These are phyloP conservation scores for Dendrolimus houi DNA, from an alignment of 2,888 invertebrate genomes.

Conservation along the genomic window DNA sequence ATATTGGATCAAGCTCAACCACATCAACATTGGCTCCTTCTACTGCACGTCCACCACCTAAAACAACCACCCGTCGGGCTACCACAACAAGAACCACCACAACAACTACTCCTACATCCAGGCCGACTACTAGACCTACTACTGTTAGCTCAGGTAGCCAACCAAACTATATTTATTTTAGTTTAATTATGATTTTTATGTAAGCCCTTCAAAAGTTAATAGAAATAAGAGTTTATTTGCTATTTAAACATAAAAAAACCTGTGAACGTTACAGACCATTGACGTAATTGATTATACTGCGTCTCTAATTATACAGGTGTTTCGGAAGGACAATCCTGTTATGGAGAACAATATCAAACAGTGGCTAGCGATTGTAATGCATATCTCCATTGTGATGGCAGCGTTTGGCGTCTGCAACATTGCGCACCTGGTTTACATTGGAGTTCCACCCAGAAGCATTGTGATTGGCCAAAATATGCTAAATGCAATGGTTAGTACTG, in stretches of 20 bases:
- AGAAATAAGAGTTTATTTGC: too few relatives aligned
- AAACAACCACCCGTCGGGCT: constrained; percentile 27
- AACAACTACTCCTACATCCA: constrained; percentile 10
- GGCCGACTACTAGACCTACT: constrained; percentile 29
- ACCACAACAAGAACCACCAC: constrained; percentile 33
- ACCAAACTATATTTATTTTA: background rate
- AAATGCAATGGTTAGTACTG: constrained; percentile 73
- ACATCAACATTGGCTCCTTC: constrained; percentile 57
- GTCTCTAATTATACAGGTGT: constrained; percentile 12
- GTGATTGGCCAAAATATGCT: constrained; percentile 88
- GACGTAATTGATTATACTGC: too few relatives aligned
- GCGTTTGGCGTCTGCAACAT: constrained; percentile 79
- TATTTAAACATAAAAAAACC: too few relatives aligned
- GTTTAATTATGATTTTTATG: constrained; percentile 1
- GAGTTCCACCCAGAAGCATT: constrained; percentile 80
- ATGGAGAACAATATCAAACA: constrained; percentile 61
- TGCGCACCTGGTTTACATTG: constrained; percentile 91
- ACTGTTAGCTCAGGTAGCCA: constrained; percentile 19
- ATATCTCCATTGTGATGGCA: constrained; percentile 85
- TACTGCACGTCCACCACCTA: constrained; percentile 56
- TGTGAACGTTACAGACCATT: too few relatives aligned
- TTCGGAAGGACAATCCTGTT: constrained; percentile 38
- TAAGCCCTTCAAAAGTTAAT: background rate
- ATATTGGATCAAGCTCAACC: constrained; percentile 44
- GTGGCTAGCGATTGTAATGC: constrained; percentile 83